These are phyloP conservation scores for Drosophila azteca DNA, from an alignment of 1,140 invertebrate genomes.

Conservation along the genomic window DNA sequence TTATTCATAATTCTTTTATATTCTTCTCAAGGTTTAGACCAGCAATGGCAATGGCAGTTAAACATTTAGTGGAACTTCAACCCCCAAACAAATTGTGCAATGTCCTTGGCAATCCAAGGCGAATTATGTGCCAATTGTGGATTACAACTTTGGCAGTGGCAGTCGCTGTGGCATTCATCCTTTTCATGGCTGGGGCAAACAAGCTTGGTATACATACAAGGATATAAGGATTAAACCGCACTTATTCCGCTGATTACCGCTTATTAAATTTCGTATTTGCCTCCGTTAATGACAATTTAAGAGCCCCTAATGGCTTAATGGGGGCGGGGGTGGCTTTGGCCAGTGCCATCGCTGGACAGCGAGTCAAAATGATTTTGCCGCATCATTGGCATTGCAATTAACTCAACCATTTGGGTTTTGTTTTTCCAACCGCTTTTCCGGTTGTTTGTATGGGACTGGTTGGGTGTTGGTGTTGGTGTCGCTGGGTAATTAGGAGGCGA, in stretches of 20 bases:
- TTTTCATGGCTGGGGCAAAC: neutral
- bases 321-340: slow-evolving; percentile 14
- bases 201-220: too few relatives aligned
- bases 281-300: slow-evolving; percentile 64
- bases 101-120: slow-evolving; percentile 72
- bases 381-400: slow-evolving; percentile 78
- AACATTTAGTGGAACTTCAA: too few relatives aligned
- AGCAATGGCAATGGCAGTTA: too few relatives aligned
- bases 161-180: neutral
- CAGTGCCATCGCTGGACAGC: slow-evolving; percentile 13
- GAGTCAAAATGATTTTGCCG: slow-evolving; percentile 70
- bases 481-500: slow-evolving; percentile 61
- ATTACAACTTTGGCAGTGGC: neutral
- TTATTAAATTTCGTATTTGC: slow-evolving; percentile 40
- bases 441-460: neutral
- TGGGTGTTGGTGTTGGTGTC: slow-evolving; percentile 38
- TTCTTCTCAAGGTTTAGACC: too few relatives aligned
- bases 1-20: too few relatives aligned
- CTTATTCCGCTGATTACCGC: slow-evolving; percentile 1
- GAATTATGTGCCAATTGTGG: slow-evolving; percentile 58
- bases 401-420: slow-evolving; percentile 34
- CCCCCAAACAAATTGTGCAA: slow-evolving; percentile 37
- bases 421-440: neutral
- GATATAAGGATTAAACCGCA: neutral
- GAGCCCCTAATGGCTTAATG: slow-evolving; percentile 74